Base-by-base conservation (phyloP, 2,888 invertebrate species). In the Phengaris arion region DNA sequence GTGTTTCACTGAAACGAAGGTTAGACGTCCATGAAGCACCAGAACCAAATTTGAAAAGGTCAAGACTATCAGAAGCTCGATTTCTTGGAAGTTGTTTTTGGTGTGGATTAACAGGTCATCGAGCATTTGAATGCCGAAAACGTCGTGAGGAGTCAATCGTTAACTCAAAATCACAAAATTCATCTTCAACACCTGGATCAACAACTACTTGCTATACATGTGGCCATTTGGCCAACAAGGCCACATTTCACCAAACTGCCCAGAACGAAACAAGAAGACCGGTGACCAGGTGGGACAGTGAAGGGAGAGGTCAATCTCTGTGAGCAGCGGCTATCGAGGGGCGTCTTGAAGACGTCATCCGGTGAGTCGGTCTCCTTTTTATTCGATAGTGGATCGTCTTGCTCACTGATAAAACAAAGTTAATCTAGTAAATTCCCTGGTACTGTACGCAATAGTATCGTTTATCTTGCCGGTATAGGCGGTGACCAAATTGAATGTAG, bases 321-420 rank as follows among this genome's bases (percentile, higher is more conserved):
- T 68, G 9, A 77, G 79, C 48, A 75, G 48, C 77, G 74, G 4
- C 15, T 54, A 4, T 74, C 77, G 9, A 79, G 79, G 55, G n/a
- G n/a, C 73, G 75, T 69, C 0, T 69, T 79, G 68, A n/a, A 7
- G n/a, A 79, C 78, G 70, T 77, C 77, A 15, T 72, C 79, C 12
- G 80, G 80, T 79, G 77, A 80, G 80, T 13, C 74, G 1, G 72
- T 79, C 22, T 46, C 77, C 7, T 79, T 80, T 77, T 57, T 78
- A 55, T 80, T 79, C n/a, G 79, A 79, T 68, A 79, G 79, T 51
- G 82, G 82, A 12, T 81, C 81, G 2, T 77, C 80, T 52, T 81
- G 81, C 57, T 82, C 81, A 6, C 72, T 81, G 2, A 4, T 81
- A 0, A 81, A 77, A 74, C 76, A 79, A 72, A 78, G 79, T 22